These are phyloP conservation scores for Euplexia lucipara DNA, from an alignment of 2,888 invertebrate genomes.

Conservation along the genomic window DNA sequence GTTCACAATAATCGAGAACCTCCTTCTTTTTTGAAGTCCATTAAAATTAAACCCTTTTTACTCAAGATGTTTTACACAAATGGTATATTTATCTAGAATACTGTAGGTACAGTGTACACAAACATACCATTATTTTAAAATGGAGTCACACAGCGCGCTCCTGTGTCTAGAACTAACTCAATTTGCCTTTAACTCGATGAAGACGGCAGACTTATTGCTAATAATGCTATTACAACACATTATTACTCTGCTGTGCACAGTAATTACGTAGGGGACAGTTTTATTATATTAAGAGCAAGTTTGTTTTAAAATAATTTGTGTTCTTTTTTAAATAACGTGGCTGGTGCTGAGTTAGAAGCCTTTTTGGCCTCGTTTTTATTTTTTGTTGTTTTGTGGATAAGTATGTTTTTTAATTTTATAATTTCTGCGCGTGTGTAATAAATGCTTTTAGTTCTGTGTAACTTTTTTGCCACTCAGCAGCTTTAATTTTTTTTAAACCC, in stretches of 20 bases:
- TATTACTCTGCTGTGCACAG: slow-evolving; percentile 21
- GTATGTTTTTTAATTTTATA: no score
- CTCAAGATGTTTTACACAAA: neutral
- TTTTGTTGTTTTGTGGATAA: no score
- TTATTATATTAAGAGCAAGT: slow-evolving; percentile 20
- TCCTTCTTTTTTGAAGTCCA: no score
- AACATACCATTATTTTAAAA: slow-evolving; percentile 38
- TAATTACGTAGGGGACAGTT: slow-evolving; percentile 33
- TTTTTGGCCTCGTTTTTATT: no score
- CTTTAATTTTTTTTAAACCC: no score
- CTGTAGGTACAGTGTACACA: no score
- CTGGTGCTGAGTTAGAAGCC: no score
- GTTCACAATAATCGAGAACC: neutral
- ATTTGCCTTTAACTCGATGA: slow-evolving; percentile 49
- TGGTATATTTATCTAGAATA: neutral
- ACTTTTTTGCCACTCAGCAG: no score
- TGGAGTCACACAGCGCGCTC: neutral
- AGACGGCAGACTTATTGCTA: slow-evolving; percentile 38
- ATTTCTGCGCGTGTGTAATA: no score
- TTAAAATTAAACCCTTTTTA: neutral
- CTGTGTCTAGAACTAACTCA: slow-evolving; percentile 39
- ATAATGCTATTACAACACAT: slow-evolving; percentile 41
- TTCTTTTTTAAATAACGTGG: no score
- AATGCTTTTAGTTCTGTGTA: no score
- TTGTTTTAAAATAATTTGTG: slow-evolving; percentile 25